Base-by-base conservation (phyloP, 37 sponge, comb jelly and placozoan genomes). In the Eunapius fragilis region DNA sequence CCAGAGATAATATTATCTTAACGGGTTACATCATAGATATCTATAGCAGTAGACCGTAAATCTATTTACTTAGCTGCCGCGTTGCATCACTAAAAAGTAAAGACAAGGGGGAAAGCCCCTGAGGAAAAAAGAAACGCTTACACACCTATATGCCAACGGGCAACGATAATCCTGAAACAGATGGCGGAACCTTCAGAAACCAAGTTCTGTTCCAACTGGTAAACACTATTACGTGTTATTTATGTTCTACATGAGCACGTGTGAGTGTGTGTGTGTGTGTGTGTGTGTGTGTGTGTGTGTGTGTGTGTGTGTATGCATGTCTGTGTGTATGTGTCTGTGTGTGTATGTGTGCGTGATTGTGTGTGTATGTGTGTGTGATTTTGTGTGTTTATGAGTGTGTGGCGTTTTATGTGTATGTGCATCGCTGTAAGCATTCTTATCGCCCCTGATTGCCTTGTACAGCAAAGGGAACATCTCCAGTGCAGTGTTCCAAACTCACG, bases 391-490 rank as follows among this genome's bases (percentile, higher is more conserved):
- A 12, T 17, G 2, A 17, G 58, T 17, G 1, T 58, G 14, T 13
- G 17, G 28, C 28, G 71, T 3, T 10, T 3, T 71, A 13, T 13
- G 6, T 30, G 71, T 25, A 71, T 6, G 4, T 71, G 71, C 11
- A 71, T 25, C 0, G 50, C 68, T 68, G 67, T 68, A 58, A n/a
- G 12, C 31, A 30, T 80, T 80, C 19, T 17, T 11, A 26, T 5
- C 37, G 69, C 17, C 30, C 34, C 71, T 27, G 19, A 34, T 35
- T 81, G 37, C 70, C 81, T 26, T 17, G 28, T 90, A 28, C 84
- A 94, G 95, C 58, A 74, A 86, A 27, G 72, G 77, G 34, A 25
- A 75, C 69, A 87, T 94, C 36, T 27, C 82, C 3, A 77, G 37
- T 36, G 41, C 33, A 0, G 78, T 68, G 28, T 94, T 75, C 78